Evolutionary conservation across 2,113 vertebrate species (phyloP).

Genomic region (Nerophis ophidion): DNA sequence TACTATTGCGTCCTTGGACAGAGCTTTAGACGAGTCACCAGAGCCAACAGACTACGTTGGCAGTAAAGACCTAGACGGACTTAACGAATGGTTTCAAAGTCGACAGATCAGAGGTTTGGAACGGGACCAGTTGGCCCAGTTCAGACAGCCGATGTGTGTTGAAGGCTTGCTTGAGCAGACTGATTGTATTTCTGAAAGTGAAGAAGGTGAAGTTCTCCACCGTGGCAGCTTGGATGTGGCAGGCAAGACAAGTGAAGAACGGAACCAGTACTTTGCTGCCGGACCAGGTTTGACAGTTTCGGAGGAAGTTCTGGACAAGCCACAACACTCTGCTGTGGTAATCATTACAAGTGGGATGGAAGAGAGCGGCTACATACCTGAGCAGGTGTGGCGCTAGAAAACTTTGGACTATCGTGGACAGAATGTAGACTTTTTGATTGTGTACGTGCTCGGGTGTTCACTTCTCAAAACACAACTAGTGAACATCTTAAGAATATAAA

Average conservation of each 20-base stretch:
- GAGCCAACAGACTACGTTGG: neutral
- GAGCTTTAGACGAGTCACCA: neutral
- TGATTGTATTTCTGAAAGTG: slow-evolving; percentile 10
- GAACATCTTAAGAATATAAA: too few species aligned
- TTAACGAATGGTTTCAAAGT: neutral
- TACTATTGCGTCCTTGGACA: neutral
- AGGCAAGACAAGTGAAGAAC: neutral
- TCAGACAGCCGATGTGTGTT: neutral
- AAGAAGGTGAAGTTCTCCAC: slow-evolving; percentile 1
- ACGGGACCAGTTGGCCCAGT: neutral
- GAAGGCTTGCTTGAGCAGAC: neutral
- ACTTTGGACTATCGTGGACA: slow-evolving; percentile 1
- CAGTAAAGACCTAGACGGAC: slow-evolving; percentile 1
- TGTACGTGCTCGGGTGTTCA: too few species aligned
- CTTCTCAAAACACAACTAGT: too few species aligned
- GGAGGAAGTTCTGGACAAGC: neutral
- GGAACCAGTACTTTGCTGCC: neutral
- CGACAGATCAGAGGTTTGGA: slow-evolving; percentile 13
- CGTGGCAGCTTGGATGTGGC: slow-evolving; percentile 1
- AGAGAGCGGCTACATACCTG: neutral
- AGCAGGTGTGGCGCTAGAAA: slow-evolving; percentile 1
- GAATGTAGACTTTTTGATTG: too few species aligned
- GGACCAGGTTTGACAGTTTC: neutral
- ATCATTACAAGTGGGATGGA: neutral
- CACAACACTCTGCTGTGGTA: slow-evolving; percentile 6